Base-by-base conservation (phyloP, 2,113 vertebrate genomes). In the Gobiocypris rarus region DNA sequence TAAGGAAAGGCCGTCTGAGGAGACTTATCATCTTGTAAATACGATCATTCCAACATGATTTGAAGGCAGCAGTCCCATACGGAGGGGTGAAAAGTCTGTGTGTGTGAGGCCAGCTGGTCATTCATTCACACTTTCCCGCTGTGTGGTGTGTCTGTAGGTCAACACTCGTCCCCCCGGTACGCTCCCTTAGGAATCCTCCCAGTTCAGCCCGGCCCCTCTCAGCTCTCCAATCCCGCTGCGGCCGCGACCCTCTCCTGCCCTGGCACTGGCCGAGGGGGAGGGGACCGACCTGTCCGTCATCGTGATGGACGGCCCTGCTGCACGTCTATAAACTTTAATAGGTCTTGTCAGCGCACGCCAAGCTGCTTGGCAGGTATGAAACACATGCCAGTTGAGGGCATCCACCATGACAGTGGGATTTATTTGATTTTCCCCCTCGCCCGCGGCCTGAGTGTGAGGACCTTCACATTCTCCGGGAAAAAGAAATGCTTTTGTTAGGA, bases 321-420 rank as follows among this genome's bases (percentile, higher is more conserved):
- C 89, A 88, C 74, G 85, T 90, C 91, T 90, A 90, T 94, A 94
- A 94, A 94, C 90, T 93, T 93, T 94, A 94, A 94, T 92, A 91
- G 89, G 86, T 93, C 91, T 92, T 93, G 92, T 94, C 93, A 92
- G 89, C 85, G 84, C 81, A 79, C 87, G 87, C 88, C 83, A 88
- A 91, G 90, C 89, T 83, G 87, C 89, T 88, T 90, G 80, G 88
- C 92, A 91, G 90, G 89, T 92, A 91, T 78, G 83, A 83, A 86
- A 88, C 89, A 86, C 87, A 89, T 69, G 56, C 73, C 84, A 87
- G 48, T 83, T 13, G 65, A 10, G 70, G 75, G 52, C 71, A 65
- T 69, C 45, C 65, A 83, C 70, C 10, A 83, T 38, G 84, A 86
- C 58, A 69, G 41, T 82, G 19, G 61, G 52, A 58, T 50, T 76